Evolutionary conservation across 2,888 invertebrate genomes (phyloP).

Genomic region (Drosophila silvestris): DNA sequence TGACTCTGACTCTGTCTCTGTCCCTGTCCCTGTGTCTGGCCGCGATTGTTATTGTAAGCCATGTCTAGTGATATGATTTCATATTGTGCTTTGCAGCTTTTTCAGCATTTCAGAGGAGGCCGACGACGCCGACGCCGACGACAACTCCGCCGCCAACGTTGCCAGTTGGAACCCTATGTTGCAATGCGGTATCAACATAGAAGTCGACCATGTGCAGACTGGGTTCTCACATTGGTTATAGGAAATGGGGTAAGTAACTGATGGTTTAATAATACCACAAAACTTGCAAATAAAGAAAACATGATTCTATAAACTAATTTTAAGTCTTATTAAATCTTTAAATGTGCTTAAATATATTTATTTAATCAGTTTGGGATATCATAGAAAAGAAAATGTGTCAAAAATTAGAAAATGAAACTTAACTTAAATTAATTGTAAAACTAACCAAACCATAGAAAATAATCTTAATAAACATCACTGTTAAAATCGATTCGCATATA

Average conservation of each 20-base stretch:
- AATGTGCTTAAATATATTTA: not conserved
- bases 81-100: conserved; percentile 72
- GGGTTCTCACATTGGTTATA: not conserved
- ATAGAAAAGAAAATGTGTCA: not conserved
- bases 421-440: not conserved
- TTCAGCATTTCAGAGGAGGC: conserved; percentile 56
- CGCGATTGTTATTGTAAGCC: conserved; percentile 78
- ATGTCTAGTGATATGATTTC: conserved; percentile 82
- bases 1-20: conserved; percentile 20
- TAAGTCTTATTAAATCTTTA: not conserved
- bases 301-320: not conserved
- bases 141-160: conserved; percentile 60
- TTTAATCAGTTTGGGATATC: not conserved
- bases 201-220: not conserved
- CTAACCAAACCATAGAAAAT: no score
- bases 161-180: conserved; percentile 34
- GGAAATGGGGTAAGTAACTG: conserved; percentile 6
- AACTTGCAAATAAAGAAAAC: not conserved
- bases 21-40: conserved; percentile 35
- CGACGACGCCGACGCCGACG: conserved; percentile 47
- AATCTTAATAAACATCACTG: not conserved
- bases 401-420: not conserved
- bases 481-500: not conserved
- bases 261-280: not conserved
- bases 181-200: conserved; percentile 14